Evolutionary conservation across 2,797 vertebrate species (phyloP).

Genomic region (Onychomys leucogaster): DNA sequence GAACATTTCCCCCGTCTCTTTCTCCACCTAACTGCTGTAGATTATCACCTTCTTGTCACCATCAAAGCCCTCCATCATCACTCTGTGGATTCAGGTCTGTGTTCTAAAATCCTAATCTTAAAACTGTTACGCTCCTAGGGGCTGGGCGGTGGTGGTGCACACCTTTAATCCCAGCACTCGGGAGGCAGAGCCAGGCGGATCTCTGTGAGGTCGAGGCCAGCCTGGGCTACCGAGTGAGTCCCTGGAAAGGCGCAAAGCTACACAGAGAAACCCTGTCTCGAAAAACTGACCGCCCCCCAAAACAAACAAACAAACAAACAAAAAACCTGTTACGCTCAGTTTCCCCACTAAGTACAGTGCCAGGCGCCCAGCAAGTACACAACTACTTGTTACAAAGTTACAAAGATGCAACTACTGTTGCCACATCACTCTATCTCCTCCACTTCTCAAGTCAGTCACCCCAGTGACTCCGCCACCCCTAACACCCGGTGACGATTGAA

Average conservation of each 20-base stretch:
- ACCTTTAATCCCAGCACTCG: too few relatives aligned
- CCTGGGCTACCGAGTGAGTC: too few relatives aligned
- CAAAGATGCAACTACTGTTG: conserved; percentile 24
- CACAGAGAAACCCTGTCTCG: too few relatives aligned
- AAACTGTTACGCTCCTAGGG: not conserved
- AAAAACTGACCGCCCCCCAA: too few relatives aligned
- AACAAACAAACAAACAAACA: too few relatives aligned
- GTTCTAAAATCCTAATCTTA: not conserved
- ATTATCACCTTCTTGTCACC: not conserved
- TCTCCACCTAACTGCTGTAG: conserved; percentile 29
- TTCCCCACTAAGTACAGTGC: not conserved
- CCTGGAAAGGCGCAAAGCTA: too few relatives aligned
- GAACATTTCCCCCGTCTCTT: not conserved
- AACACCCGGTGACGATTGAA: not conserved
- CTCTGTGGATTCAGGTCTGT: not conserved
- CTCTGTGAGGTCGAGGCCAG: too few relatives aligned
- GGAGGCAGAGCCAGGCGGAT: too few relatives aligned
- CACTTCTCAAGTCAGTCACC: not conserved
- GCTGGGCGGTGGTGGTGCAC: too few relatives aligned
- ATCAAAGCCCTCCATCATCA: not conserved
- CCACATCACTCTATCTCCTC: not conserved
- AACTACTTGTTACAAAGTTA: too few relatives aligned
- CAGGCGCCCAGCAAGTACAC: not conserved
- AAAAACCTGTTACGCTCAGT: too few relatives aligned
- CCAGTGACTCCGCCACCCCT: too few relatives aligned